Conservation (phyloP, 1,140 invertebrate species). For the Drosophila kepulauana region DNA sequence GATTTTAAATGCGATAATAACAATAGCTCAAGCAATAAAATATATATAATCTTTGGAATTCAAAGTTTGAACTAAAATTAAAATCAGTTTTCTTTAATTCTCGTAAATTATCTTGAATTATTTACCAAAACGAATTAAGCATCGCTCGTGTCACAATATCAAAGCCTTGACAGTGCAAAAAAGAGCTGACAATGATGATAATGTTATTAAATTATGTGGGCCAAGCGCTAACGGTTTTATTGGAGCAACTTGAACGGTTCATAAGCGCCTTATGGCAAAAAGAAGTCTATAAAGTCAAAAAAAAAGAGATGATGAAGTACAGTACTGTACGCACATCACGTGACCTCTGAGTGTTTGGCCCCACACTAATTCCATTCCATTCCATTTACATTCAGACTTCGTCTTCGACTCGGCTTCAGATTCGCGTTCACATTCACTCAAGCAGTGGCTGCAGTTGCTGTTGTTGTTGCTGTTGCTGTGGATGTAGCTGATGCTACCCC, state of each 20-base stretch:
- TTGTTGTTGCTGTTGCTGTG: background rate
- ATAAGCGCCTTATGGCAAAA: conserved; percentile 34
- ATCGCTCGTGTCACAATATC: conserved; percentile 7
- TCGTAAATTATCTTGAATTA: background rate
- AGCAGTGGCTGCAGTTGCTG: conserved; percentile 9
- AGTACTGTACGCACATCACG: conserved; percentile 59
- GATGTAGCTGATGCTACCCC: conserved; percentile 15
- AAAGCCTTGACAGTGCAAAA: conserved; percentile 10
- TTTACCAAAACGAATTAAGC: background rate
- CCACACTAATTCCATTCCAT: conserved; percentile 39
- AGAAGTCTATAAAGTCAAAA: background rate
- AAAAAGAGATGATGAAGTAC: conserved; percentile 2
- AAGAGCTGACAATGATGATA: conserved; percentile 24
- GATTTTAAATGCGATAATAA: background rate
- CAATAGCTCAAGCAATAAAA: background rate
- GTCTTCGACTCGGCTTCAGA: background rate
- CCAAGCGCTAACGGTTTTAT: conserved; percentile 33
- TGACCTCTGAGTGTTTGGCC: conserved; percentile 65
- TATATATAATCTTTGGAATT: no score
- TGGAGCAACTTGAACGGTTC: conserved; percentile 27
- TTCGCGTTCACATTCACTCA: conserved; percentile 32
- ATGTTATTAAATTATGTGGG: conserved; percentile 36
- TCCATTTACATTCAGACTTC: conserved; percentile 32
- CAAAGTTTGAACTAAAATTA: no score
- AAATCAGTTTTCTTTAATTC: background rate